Base-by-base conservation (phyloP, 2,797 vertebrate genomes). In the Alfaro cultratus region DNA sequence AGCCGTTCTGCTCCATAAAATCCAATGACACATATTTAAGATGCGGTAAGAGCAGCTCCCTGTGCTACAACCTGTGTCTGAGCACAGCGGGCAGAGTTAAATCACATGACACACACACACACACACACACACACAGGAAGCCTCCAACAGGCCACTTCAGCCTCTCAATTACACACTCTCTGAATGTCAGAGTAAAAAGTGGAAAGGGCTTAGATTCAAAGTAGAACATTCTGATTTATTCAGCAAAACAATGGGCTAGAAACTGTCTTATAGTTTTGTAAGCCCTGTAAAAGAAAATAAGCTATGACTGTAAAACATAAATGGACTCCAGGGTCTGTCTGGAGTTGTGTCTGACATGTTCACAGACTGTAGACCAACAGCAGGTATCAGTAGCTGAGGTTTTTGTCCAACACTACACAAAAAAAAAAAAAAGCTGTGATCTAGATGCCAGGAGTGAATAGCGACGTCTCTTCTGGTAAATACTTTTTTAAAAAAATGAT, bases 401-500 rank as follows among this genome's bases (percentile, higher is more conserved):
- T 68, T 12, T 68, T 26, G 34, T 67, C 36, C 26, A 21, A 8
- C 10, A 16, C 13, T 16, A 31, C 29, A 57, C 55, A 23, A 23
- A 62, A 34, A 34, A 34, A 34, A 1, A 3, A 18, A 18, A 23
- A 39, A 10, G 15, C 60, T 36, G 34, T 36, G 5, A 43, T n/a
- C 36, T 4, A 9, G 36, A 68, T 12, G 1, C 39, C 13, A 29
- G 57, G 23, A 70, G 11, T n/a, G 11, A 43, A n/a, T n/a, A 5
- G 4, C 8, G 9, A 23, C 18, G 1, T 43, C 23, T 39, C 39
- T 26, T 26, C 45, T 49, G 43, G 39, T 84, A 23, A 74, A 47
- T 31, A 43, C 83, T 86, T 46, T 8, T 23, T 49, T 21, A 6
- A 45, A 41, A 41, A 11, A 45, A 83, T 79, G 39, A 15, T 57